These are phyloP conservation scores for Enoplosus armatus DNA, from an alignment of 2,797 vertebrate species.

Conservation along the genomic window DNA sequence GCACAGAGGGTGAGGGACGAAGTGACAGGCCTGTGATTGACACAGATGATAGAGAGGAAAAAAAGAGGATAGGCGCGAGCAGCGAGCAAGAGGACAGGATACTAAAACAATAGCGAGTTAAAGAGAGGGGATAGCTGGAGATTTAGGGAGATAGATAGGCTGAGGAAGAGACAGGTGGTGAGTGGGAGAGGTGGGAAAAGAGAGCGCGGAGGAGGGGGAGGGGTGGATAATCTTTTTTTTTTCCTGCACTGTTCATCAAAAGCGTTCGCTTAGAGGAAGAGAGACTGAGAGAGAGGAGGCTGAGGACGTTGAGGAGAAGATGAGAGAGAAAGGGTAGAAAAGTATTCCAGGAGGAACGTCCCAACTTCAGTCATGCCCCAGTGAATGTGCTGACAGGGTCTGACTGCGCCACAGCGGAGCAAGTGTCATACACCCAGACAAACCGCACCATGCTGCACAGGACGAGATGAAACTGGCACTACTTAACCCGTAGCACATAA, in stretches of 20 bases:
- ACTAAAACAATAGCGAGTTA: conserved; percentile 67
- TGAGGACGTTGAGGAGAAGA: conserved; percentile 41
- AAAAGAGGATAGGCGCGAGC: conserved; percentile 47
- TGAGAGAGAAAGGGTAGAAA: conserved; percentile 43
- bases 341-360: conserved; percentile 71
- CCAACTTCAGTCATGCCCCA: conserved; percentile 78
- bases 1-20: conserved; percentile 75
- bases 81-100: conserved; percentile 44
- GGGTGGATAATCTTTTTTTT: conserved; percentile 41
- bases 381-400: conserved; percentile 80
- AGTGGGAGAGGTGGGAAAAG: conserved; percentile 76
- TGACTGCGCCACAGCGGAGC: conserved; percentile 63
- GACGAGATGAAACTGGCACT: conserved; percentile 35
- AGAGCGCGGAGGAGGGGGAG: conserved; percentile 16
- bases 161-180: conserved; percentile 71
- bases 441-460: conserved; percentile 43
- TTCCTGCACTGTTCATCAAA: conserved; percentile 46
- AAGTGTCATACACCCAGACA: conserved; percentile 66
- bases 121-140: conserved; percentile 57
- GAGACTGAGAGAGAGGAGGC: conserved; percentile 7
- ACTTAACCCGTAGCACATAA: conserved; percentile 38
- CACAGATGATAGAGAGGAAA: conserved; percentile 69
- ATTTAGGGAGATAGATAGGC: conserved; percentile 63
- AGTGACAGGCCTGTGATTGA: conserved; percentile 82
- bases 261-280: conserved; percentile 39